These are phyloP conservation scores for Rhagonycha fulva DNA, from an alignment of 2,888 invertebrate genomes.

Conservation along the genomic window DNA sequence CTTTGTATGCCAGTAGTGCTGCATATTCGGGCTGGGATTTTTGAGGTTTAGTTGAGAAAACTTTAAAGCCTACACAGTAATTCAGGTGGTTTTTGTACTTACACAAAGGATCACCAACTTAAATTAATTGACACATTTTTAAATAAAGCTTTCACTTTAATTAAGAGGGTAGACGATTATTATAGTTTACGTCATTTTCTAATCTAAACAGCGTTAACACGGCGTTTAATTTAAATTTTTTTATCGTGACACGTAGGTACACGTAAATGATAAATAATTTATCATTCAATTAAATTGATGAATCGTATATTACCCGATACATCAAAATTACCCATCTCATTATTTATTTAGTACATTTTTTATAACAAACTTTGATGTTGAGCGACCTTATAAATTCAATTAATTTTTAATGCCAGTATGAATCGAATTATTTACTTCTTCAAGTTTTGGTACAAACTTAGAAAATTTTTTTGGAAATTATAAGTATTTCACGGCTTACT, in stretches of 20 bases:
- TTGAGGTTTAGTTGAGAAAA: constrained; percentile 1
- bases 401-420: background rate
- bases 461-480: background rate
- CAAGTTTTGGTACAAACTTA: background rate
- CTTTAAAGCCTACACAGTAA: constrained; percentile 1
- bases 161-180: background rate
- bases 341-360: background rate
- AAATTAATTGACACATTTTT: constrained; percentile 1
- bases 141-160: background rate
- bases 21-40: background rate
- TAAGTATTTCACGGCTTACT: no score
- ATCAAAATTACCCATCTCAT: background rate
- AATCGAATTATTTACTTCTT: background rate
- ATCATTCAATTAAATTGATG: background rate
- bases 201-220: background rate
- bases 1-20: background rate
- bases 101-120: background rate
- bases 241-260: background rate
- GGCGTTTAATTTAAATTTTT: background rate
- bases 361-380: background rate
- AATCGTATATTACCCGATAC: background rate
- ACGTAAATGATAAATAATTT: background rate
- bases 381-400: background rate
- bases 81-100: constrained; percentile 3
- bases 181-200: background rate